These are phyloP conservation scores for Poecile atricapillus DNA, from an alignment of 2,113 vertebrate species.

Conservation along the genomic window DNA sequence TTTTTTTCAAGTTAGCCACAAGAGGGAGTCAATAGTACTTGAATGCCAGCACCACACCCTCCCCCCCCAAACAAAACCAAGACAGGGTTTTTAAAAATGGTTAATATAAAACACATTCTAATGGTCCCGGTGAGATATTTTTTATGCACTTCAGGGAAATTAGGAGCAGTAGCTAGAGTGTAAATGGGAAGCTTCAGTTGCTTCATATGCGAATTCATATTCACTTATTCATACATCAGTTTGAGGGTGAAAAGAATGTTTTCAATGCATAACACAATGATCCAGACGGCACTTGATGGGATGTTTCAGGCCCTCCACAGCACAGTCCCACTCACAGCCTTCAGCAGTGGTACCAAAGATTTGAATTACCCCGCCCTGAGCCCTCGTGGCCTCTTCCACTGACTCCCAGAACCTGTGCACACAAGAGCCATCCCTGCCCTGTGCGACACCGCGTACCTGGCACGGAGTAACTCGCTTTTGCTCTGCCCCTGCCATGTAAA, in stretches of 20 bases:
- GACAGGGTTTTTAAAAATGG: background rate
- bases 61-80: background rate
- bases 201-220: background rate
- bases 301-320: background rate
- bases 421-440: rapidly evolving
- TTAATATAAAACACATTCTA: background rate
- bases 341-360: background rate
- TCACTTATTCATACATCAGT: rapidly evolving
- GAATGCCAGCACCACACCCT: background rate
- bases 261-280: rapidly evolving
- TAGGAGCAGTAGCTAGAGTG: background rate
- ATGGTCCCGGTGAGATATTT: background rate
- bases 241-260: background rate
- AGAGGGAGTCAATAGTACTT: conserved; percentile 17
- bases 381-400: rapidly evolving
- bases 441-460: rapidly evolving
- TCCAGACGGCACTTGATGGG: no score
- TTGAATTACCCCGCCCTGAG: background rate
- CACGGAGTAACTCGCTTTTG: rapidly evolving
- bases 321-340: background rate
- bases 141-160: background rate
- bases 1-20: background rate
- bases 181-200: background rate
- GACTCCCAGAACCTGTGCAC: rapidly evolving
- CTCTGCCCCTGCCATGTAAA: rapidly evolving